Conservation (phyloP, 1,140 invertebrate species). For the Pachyrhynchus sulphureomaculatus region DNA sequence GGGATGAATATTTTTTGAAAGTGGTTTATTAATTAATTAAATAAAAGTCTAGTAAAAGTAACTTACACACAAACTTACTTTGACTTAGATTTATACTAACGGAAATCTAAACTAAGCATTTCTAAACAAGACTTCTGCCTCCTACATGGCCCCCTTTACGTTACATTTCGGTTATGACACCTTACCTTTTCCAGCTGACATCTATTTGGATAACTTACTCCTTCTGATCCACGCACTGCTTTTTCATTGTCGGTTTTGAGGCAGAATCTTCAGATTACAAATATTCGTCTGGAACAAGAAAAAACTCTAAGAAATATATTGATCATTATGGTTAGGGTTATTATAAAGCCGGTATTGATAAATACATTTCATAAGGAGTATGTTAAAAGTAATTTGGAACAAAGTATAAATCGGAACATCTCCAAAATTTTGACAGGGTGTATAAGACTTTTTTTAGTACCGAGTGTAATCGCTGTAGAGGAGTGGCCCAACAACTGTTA, state of each 20-base stretch:
- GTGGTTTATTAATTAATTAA: no score
- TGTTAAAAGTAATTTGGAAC: no score
- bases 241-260: conserved; percentile 39
- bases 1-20: no score
- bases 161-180: conserved; percentile 66
- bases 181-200: conserved; percentile 75
- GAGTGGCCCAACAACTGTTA: no score
- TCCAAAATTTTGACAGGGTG: no score
- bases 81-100: conserved; percentile 14
- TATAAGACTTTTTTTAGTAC: no score
- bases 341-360: no score
- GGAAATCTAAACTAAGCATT: conserved; percentile 14
- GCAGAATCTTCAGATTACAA: conserved; percentile 46
- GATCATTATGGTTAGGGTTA: no score
- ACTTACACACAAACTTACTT: conserved; percentile 3
- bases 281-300: conserved; percentile 17
- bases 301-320: no score
- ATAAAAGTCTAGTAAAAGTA: background rate
- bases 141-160: conserved; percentile 67
- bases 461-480: no score
- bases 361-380: no score
- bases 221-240: conserved; percentile 79
- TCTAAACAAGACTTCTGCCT: conserved; percentile 39
- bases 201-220: conserved; percentile 72
- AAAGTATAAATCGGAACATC: no score